These are phyloP conservation scores for Lumbricus terrestris DNA, from an alignment of 2,888 invertebrate genomes.

Conservation along the genomic window DNA sequence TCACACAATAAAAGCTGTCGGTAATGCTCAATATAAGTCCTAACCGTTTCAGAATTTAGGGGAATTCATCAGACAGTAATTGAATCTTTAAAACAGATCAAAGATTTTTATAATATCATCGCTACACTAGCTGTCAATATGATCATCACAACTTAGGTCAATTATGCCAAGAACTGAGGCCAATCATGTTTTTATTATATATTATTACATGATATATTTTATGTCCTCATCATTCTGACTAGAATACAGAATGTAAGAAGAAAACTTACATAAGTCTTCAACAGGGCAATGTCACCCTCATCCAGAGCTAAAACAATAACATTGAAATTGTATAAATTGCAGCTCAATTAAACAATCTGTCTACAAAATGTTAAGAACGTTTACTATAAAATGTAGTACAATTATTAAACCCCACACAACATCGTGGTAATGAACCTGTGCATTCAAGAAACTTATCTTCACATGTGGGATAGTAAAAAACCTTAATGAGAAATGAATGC, in stretches of 20 bases:
- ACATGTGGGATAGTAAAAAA: neutral
- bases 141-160: no score
- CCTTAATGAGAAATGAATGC: neutral
- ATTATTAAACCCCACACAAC: no score
- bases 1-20: neutral
- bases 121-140: neutral
- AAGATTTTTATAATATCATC: neutral
- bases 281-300: conserved; percentile 93
- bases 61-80: neutral
- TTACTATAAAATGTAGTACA: no score
- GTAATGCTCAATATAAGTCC: neutral
- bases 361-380: no score
- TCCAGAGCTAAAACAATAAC: conserved; percentile 76
- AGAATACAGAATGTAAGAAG: neutral
- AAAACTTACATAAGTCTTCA: conserved; percentile 90
- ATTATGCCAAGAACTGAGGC: neutral
- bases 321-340: neutral
- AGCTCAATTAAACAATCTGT: neutral
- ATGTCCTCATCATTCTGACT: neutral
- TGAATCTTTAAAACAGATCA: neutral
- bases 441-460: no score
- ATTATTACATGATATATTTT: neutral
- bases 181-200: neutral
- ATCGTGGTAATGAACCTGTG: no score
- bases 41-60: neutral